Conservation (phyloP, 2,113 vertebrate species). For the Tragelaphus buxtoni region DNA sequence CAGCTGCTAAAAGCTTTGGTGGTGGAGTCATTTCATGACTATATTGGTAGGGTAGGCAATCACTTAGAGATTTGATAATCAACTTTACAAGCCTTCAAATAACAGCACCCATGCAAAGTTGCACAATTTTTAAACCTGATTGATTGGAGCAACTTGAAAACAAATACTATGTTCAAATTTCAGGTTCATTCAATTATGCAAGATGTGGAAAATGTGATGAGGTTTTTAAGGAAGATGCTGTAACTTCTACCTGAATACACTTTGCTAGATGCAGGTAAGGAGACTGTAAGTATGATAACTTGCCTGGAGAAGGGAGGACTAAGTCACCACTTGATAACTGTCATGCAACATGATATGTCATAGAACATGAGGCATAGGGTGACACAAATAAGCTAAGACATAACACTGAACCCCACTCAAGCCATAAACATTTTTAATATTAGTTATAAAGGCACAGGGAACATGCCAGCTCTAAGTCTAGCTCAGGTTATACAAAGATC, state of each 20-base stretch:
- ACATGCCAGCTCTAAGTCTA: neutral
- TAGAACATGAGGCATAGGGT: too few species aligned
- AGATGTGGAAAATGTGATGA: neutral
- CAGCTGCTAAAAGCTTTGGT: neutral
- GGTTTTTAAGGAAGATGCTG: neutral
- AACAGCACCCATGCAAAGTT: neutral
- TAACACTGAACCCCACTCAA: neutral
- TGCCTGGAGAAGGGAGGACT: neutral
- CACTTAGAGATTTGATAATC: neutral
- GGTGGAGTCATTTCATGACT: neutral
- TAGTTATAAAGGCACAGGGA: neutral
- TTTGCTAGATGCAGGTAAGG: neutral
- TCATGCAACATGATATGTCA: neutral
- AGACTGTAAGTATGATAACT: neutral
- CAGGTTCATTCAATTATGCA: neutral
- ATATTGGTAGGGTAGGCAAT: neutral
- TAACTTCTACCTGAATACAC: neutral
- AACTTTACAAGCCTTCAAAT: neutral
- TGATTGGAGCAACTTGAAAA: neutral
- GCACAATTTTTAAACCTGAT: neutral
- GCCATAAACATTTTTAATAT: neutral
- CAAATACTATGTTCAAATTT: neutral
- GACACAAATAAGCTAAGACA: neutral
- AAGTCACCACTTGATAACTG: neutral
- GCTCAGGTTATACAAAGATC: neutral